Evolutionary conservation across 2,888 invertebrate species (phyloP).

Genomic region (Galerucella calmariensis): DNA sequence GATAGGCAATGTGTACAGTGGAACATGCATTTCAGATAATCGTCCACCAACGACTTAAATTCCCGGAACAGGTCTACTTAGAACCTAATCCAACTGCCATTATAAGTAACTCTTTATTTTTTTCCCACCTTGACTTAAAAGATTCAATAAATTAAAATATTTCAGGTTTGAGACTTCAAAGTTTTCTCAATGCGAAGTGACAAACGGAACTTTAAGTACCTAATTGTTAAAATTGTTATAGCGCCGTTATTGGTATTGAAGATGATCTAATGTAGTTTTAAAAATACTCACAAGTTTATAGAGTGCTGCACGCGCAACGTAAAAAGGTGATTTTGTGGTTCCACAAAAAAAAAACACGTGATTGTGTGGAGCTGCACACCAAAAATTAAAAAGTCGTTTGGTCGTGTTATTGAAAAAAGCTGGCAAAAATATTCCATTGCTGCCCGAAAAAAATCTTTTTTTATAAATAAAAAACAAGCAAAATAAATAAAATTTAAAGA

Average conservation of each 20-base stretch:
- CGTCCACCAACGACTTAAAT: too few species aligned
- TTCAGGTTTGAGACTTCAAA: too few species aligned
- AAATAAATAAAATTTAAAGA: conserved; percentile 24
- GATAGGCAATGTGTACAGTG: too few species aligned
- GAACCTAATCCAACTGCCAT: too few species aligned
- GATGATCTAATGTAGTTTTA: not conserved
- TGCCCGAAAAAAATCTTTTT: conserved; percentile 29
- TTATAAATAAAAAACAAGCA: conserved; percentile 22
- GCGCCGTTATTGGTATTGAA: not conserved
- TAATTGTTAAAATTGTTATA: not conserved
- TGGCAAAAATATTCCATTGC: conserved; percentile 41
- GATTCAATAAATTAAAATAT: too few species aligned
- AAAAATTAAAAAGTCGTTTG: conserved; percentile 41
- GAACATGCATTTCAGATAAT: too few species aligned
- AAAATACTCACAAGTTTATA: conserved; percentile 11
- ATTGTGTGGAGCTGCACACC: conserved; percentile 39
- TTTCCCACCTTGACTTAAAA: too few species aligned
- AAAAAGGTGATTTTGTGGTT: conserved; percentile 35
- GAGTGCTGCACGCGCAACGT: conserved; percentile 51
- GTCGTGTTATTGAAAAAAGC: conserved; percentile 47
- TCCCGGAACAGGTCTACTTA: too few species aligned
- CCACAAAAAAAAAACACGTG: conserved; percentile 40
- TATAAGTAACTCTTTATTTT: too few species aligned
- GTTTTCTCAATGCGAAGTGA: too few species aligned
- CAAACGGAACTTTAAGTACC: too few species aligned